Conservation (phyloP, 1,140 invertebrate species). For the Phenacoccus solenopsis region DNA sequence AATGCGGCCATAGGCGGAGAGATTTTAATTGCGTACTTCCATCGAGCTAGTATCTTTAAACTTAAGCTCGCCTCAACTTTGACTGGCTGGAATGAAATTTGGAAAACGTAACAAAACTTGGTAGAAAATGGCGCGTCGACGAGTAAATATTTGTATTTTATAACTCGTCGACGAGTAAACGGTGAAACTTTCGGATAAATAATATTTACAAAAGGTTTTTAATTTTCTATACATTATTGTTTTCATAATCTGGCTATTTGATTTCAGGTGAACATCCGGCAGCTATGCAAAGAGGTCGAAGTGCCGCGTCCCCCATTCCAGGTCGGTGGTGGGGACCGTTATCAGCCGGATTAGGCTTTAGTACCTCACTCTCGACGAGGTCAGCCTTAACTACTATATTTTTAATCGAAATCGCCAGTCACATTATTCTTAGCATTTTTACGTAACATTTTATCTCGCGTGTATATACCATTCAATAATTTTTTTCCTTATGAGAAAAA, state of each 20-base stretch:
- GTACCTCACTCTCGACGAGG: constrained; percentile 29
- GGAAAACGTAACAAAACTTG: not conserved
- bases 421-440: constrained; percentile 4
- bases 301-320: constrained; percentile 39
- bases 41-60: not conserved
- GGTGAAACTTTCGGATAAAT: no score
- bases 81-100: not conserved
- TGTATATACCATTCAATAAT: not conserved
- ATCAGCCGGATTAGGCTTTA: constrained; percentile 37
- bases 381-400: constrained; percentile 14
- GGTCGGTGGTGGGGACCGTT: constrained; percentile 37
- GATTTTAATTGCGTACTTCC: not conserved
- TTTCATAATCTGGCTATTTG: no score
- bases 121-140: not conserved
- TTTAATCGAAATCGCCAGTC: constrained; percentile 4
- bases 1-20: not conserved
- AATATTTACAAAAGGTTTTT: no score
- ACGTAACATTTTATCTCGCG: constrained; percentile 4
- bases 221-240: no score
- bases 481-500: not conserved
- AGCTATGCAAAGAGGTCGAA: constrained; percentile 41
- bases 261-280: constrained; percentile 40
- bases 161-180: not conserved
- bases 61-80: not conserved
- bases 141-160: not conserved